These are phyloP conservation scores for Coelogynopora nodosa DNA, from an alignment of 2,888 invertebrate genomes.

Conservation along the genomic window DNA sequence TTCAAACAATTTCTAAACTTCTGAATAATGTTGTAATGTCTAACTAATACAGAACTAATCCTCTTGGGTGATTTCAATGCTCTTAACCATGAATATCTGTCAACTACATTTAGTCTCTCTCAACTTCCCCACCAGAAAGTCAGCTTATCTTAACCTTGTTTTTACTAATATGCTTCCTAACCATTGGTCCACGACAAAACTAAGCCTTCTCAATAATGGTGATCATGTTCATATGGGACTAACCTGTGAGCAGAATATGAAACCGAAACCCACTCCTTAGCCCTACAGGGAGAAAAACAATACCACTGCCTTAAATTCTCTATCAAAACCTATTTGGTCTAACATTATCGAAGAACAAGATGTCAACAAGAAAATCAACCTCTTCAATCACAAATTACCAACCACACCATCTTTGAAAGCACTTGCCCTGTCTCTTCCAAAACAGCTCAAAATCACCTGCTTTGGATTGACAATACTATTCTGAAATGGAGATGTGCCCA, in stretches of 20 bases:
- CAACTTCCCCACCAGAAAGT: slow-evolving; percentile 36
- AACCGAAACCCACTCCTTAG: neutral
- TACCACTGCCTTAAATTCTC: slow-evolving; percentile 13
- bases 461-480: slow-evolving; percentile 19
- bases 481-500: slow-evolving; percentile 25
- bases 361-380: neutral
- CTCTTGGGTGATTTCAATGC: too few relatives aligned
- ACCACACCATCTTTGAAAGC: neutral
- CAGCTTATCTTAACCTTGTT: neutral
- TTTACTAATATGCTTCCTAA: neutral
- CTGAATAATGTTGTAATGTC: too few relatives aligned
- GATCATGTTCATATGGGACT: neutral
- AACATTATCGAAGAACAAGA: neutral
- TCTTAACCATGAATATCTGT: too few relatives aligned
- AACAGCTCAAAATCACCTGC: neutral
- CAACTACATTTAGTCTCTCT: too few relatives aligned
- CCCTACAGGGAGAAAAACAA: neutral
- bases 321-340: slow-evolving; percentile 6
- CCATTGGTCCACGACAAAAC: neutral
- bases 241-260: neutral
- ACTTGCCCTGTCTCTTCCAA: neutral
- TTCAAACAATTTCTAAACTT: too few relatives aligned
- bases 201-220: neutral
- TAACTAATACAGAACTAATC: too few relatives aligned
- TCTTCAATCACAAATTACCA: neutral